These are phyloP conservation scores for Choloepus hoffmanni DNA, from an alignment of 2,113 vertebrate species.

Conservation along the genomic window DNA sequence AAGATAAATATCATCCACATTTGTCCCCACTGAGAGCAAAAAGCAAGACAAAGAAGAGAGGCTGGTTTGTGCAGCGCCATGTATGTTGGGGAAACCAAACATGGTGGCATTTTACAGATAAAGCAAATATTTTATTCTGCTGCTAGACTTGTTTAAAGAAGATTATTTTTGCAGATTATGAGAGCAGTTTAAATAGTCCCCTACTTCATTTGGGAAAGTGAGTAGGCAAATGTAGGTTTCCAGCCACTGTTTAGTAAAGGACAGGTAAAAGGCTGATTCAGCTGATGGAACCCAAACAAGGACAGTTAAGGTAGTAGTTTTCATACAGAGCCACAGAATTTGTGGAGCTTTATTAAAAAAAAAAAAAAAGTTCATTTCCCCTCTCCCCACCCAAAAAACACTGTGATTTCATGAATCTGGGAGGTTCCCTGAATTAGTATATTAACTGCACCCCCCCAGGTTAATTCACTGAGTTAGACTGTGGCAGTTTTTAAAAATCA, in stretches of 20 bases:
- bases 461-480: background rate
- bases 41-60: background rate
- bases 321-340: background rate
- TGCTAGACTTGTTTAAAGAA: background rate
- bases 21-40: background rate
- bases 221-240: background rate
- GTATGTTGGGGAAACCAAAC: rapidly evolving
- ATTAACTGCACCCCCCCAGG: background rate
- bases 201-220: background rate
- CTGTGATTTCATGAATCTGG: background rate
- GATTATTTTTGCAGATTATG: background rate
- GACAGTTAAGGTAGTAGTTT: background rate
- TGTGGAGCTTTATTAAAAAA: background rate
- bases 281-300: background rate
- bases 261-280: background rate
- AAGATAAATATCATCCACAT: background rate
- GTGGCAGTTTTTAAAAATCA: background rate
- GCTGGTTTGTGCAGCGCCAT: background rate
- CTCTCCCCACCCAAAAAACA: background rate
- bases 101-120: background rate
- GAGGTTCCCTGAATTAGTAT: background rate
- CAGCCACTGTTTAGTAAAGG: background rate
- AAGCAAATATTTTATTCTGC: conserved; percentile 2
- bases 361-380: background rate
- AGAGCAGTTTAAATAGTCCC: background rate